Base-by-base conservation (phyloP, 2,888 invertebrate species). In the Sepiola atlantica region DNA sequence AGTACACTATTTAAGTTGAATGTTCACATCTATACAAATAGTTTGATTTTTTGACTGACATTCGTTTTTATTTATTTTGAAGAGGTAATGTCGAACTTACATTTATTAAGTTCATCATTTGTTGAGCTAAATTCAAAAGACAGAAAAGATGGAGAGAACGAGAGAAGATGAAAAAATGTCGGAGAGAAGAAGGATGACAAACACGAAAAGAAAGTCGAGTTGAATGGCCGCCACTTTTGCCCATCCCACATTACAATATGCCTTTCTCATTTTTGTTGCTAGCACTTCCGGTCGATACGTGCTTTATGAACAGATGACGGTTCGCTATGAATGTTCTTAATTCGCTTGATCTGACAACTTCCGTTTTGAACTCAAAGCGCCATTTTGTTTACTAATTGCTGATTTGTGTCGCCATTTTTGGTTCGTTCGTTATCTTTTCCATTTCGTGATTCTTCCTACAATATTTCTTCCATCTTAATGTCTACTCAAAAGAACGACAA, bases 301-400 rank as follows among this genome's bases (percentile, higher is more conserved):
- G n/a, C 77, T 32, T 77, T 16, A 77, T 77, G 77, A 77, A 77
- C 77, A 77, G 77, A 77, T 16, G 77, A 92, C 55, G 92, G 92
- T 92, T n/a, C 55, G 8, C 18, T n/a, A 92, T 92, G 92, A 92
- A 92, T 92, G 45, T n/a, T n/a, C 24, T 92, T 92, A 92, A 92
- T 92, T 92, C 55, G 55, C 92, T 92, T 92, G 92, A 92, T 92
- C 92, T 92, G 92, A 45, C 92, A 55, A 92, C 55, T 92, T 92
- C 92, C 92, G 92, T 35, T 92, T 92, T 92, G 55, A 35, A n/a
- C 55, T 92, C 92, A 92, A 92, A 55, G 92, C 92, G 55, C n/a
- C 92, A 45, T 55, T 92, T 92, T n/a, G 45, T 55, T 92, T 55
- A 55, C 55, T 92, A 92, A 92, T 92, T 92, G 92, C 92, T 92